phyloP scores from a whole-genome alignment of 2,888 invertebrate genomes.

The Tinea trinotella region DNA sequence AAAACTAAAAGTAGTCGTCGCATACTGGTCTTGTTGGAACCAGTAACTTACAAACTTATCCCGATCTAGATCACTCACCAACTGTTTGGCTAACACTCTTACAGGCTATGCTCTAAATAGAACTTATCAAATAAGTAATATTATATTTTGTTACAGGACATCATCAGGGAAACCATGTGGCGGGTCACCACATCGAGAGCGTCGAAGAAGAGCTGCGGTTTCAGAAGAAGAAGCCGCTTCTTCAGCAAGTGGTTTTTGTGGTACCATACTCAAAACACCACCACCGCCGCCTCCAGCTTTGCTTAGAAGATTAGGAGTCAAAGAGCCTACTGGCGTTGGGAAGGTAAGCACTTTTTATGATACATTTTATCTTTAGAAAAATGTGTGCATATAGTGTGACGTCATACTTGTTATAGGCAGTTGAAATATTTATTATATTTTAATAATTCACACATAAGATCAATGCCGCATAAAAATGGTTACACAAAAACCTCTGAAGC shows the following conservation, averaged over 20 bases:
- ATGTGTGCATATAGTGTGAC: too few relatives aligned
- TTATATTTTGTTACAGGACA: constrained; percentile 62
- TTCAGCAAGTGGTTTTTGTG: constrained; percentile 76
- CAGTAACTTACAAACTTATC: too few relatives aligned
- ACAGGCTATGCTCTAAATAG: too few relatives aligned
- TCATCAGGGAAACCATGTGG: constrained; percentile 59
- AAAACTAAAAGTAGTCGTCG: too few relatives aligned
- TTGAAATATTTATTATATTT: neutral
- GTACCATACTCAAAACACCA: constrained; percentile 78
- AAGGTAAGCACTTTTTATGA: constrained; percentile 73
- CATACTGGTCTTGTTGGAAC: too few relatives aligned
- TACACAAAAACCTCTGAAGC: too few relatives aligned
- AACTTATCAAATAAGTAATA: too few relatives aligned
- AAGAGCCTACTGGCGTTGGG: constrained; percentile 85
- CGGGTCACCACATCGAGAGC: constrained; percentile 76
- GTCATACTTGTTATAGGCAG: too few relatives aligned
- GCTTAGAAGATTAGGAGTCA: constrained; percentile 81
- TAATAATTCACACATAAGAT: neutral
- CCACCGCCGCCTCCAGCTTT: constrained; percentile 87
- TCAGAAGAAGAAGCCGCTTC: constrained; percentile 43
- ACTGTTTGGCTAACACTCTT: too few relatives aligned
- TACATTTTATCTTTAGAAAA: neutral
- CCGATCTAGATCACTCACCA: too few relatives aligned
- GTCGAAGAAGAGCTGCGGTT: constrained; percentile 70
- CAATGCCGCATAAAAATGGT: too few relatives aligned